These are phyloP conservation scores for Hirtodrosophila trivittata DNA, from an alignment of 2,888 invertebrate species.

Conservation along the genomic window DNA sequence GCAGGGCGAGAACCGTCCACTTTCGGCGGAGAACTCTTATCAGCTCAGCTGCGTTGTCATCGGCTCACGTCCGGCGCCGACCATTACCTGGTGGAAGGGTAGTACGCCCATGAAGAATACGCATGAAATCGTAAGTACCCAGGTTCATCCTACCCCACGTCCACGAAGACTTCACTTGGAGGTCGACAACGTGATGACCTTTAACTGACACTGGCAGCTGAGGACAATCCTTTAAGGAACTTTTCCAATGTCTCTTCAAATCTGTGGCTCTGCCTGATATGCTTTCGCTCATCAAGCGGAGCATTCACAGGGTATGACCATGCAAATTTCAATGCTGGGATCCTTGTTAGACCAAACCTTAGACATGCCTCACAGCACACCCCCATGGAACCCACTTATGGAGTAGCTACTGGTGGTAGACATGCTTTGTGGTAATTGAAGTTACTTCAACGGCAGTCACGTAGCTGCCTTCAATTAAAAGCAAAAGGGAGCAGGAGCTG, in stretches of 20 bases:
- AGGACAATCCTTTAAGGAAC: no score
- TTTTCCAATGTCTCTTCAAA: no score
- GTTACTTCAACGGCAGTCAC: slow-evolving; percentile 72
- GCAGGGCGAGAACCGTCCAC: slow-evolving; percentile 88
- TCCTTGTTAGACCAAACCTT: slow-evolving; percentile 48
- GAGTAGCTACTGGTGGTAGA: slow-evolving; percentile 36
- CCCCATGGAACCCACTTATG: slow-evolving; percentile 3
- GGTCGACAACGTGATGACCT: not conserved
- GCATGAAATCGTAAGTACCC: slow-evolving; percentile 87
- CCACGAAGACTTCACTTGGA: no score
- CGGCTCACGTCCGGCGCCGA: slow-evolving; percentile 90
- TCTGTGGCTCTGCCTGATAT: no score
- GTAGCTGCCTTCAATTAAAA: slow-evolving; percentile 74
- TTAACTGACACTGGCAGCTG: not conserved
- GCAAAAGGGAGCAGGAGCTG: slow-evolving; percentile 31
- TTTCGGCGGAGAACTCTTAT: slow-evolving; percentile 89
- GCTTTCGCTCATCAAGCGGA: not conserved
- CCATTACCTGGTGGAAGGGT: slow-evolving; percentile 91
- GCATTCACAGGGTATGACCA: slow-evolving; percentile 57
- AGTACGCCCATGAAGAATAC: slow-evolving; percentile 88
- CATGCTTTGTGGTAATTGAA: slow-evolving; percentile 76
- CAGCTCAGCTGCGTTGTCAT: slow-evolving; percentile 89
- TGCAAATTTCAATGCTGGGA: slow-evolving; percentile 57
- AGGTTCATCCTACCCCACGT: not conserved
- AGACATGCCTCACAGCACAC: not conserved